phyloP scores from a whole-genome alignment of 2,797 vertebrate genomes.

The Anas bernieri region DNA sequence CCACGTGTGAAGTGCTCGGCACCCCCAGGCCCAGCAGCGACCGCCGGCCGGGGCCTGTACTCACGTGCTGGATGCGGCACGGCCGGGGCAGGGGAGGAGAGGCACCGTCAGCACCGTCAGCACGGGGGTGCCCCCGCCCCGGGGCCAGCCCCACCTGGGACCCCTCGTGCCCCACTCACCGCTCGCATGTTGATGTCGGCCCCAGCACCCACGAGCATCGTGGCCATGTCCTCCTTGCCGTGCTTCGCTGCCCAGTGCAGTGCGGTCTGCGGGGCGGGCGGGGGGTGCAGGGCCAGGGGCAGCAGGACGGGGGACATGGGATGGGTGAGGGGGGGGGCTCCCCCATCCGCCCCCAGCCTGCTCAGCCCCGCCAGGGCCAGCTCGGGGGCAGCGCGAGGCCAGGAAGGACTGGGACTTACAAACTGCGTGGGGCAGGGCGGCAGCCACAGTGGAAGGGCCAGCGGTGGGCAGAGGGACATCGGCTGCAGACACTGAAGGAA shows the following conservation, averaged over 20 bases:
- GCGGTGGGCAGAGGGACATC: background rate
- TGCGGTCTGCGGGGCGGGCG: conserved; percentile 76
- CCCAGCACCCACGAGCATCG: conserved; percentile 77
- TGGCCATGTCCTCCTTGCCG: conserved; percentile 81
- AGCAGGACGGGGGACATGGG: background rate
- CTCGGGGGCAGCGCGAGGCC: background rate
- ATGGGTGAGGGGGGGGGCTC: background rate
- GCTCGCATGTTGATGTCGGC: conserved; percentile 84
- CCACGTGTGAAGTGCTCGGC: background rate
- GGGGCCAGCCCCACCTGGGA: background rate
- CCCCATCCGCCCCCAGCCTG: background rate
- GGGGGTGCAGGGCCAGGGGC: background rate
- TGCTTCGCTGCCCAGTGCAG: conserved; percentile 88
- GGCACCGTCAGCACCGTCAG: background rate
- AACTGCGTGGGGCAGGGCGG: background rate
- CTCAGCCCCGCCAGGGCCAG: background rate
- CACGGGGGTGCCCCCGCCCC: background rate
- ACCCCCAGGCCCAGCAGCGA: background rate
- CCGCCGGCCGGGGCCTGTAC: background rate
- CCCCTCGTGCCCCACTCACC: conserved; percentile 63
- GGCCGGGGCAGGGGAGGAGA: background rate
- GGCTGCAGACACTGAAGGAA: background rate
- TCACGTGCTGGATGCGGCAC: background rate
- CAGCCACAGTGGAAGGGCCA: background rate
- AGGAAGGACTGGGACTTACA: background rate